Evolutionary conservation across 2,888 invertebrate genomes (phyloP).

Genomic region (Bombylius discolor): DNA sequence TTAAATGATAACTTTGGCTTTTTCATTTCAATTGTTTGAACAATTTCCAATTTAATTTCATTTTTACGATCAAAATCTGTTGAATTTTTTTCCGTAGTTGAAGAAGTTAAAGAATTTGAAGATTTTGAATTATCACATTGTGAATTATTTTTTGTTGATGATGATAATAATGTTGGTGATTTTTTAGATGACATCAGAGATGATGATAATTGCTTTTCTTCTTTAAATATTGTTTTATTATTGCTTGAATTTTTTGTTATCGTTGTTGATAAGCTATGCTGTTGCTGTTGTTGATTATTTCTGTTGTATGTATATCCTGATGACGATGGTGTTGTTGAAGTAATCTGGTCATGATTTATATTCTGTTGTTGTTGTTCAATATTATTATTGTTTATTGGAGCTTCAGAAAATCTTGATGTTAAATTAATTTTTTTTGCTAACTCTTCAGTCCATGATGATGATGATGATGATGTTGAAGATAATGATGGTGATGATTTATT

Average conservation of each 20-base stretch:
- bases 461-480: conserved; percentile 1
- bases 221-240: neutral
- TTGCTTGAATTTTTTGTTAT: neutral
- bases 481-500: conserved; percentile 8
- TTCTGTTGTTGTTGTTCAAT: neutral
- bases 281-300: neutral
- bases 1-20: conserved; percentile 3
- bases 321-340: neutral
- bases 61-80: neutral
- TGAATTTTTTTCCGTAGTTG: neutral
- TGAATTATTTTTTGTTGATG: too few relatives aligned
- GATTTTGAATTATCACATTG: too few relatives aligned
- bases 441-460: conserved; percentile 16
- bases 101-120: neutral
- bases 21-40: conserved; percentile 5
- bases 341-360: neutral
- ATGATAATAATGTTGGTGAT: too few relatives aligned
- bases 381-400: neutral
- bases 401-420: neutral
- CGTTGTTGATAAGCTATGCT: neutral
- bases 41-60: conserved; percentile 9
- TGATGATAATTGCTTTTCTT: conserved; percentile 14
- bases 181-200: conserved; percentile 3
- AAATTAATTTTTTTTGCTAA: conserved; percentile 14
- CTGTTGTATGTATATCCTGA: neutral